Evolutionary conservation across 2,888 invertebrate species (phyloP), one percentile per base, ranked within the genome.

Genomic region (Dendrolimus houi): DNA sequence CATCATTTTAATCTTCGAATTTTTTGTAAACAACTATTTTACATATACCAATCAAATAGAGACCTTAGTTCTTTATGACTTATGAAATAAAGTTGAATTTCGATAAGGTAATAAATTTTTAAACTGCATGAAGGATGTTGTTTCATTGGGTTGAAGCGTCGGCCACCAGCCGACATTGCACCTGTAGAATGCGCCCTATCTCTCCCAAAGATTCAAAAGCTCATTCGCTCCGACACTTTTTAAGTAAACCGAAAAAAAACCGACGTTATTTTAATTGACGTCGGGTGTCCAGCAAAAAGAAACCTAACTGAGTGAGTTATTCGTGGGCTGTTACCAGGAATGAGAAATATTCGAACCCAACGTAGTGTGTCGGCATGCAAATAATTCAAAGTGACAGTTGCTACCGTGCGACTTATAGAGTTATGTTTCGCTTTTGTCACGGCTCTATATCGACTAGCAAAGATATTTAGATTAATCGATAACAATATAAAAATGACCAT

Each of bases 221-320:
- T 67, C 66, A 64, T 72, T 66, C 47, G 72, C 73, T 72, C 73
- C 69, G 70, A 79, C 80, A 80, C 81, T 83, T 83, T 82, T 80
- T 78, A 73, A 68, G 71, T 68, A 70, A 75, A 73, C 65, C 67
- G 64, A 71, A 75, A 81, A 14, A 79, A 79, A 76, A 78, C 65
- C 74, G 63, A 76, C 77, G 83, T 77, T 84, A 88, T 88, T 88
- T 89, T 89, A 89, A 90, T 88, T 88, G 87, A 87, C 83, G 81
- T 68, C 75, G 79, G 77, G 68, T 65, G 72, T 75, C 72, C 74
- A 79, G 81, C 77, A 81, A 82, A 82, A 82, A 75, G 75, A 75
- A 72, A 77, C 76, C 79, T 71, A 66, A 70, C 67, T 66, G 73
- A 75, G 74, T 81, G 73, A 86, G 82, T 85, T 87, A 85, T 85